These are phyloP conservation scores for Myoxocephalus aenaeus DNA, from an alignment of 2,797 vertebrate species.

Conservation along the genomic window DNA sequence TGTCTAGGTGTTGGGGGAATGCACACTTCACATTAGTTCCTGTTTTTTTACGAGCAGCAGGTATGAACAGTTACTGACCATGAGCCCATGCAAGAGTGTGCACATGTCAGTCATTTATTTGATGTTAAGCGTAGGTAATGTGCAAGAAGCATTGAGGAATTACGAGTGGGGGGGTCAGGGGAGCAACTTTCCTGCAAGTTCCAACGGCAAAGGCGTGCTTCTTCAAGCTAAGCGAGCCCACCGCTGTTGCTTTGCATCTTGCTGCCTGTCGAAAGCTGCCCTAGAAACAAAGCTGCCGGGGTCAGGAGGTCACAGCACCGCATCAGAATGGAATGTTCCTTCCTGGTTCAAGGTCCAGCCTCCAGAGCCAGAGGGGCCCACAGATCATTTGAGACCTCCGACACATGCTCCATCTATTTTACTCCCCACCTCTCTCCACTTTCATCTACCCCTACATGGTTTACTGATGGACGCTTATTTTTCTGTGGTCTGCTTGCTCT, in stretches of 20 bases:
- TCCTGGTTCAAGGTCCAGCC: slow-evolving; percentile 78
- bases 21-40: background rate
- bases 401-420: slow-evolving; percentile 70
- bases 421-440: slow-evolving; percentile 43
- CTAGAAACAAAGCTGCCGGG: slow-evolving; percentile 73
- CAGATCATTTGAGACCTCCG: slow-evolving; percentile 74
- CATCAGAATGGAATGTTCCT: slow-evolving; percentile 82
- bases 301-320: slow-evolving; percentile 68
- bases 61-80: slow-evolving; percentile 44
- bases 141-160: slow-evolving; percentile 63
- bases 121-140: slow-evolving; percentile 64
- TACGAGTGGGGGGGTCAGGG: slow-evolving; percentile 63
- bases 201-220: slow-evolving; percentile 66
- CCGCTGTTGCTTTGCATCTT: slow-evolving; percentile 62
- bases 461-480: slow-evolving; percentile 28
- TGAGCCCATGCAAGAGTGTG: slow-evolving; percentile 16
- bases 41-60: slow-evolving; percentile 17
- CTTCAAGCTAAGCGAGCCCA: slow-evolving; percentile 54
- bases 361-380: slow-evolving; percentile 71
- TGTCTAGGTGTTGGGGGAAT: slow-evolving; percentile 12
- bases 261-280: slow-evolving; percentile 71
- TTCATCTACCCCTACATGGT: slow-evolving; percentile 47
- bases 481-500: slow-evolving; percentile 2
- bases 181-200: slow-evolving; percentile 64
- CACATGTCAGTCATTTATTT: slow-evolving; percentile 60